Conservation (phyloP, 2,888 invertebrate species). For the Hirtodrosophila trivittata region DNA sequence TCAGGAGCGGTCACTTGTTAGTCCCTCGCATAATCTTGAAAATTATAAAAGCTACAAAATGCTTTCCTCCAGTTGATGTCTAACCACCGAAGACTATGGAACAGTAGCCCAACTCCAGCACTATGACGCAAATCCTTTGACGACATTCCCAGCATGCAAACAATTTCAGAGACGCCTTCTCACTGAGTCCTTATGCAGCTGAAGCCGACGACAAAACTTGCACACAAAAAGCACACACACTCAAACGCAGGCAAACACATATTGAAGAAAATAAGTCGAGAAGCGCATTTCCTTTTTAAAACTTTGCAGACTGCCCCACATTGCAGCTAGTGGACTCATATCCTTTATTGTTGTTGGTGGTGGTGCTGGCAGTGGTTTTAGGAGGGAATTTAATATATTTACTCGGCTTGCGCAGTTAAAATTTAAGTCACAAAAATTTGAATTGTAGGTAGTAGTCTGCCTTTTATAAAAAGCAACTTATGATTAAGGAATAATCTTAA, state of each 20-base stretch:
- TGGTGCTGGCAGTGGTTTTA: slow-evolving; percentile 10
- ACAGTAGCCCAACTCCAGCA: neutral
- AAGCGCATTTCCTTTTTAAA: slow-evolving; percentile 52
- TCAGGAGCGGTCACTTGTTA: too few species aligned
- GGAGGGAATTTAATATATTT: slow-evolving; percentile 2
- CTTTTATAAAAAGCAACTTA: too few species aligned
- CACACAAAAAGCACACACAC: neutral
- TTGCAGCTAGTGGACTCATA: slow-evolving; percentile 35
- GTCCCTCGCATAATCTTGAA: too few species aligned
- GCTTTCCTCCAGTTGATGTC: slow-evolving; percentile 42
- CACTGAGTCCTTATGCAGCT: slow-evolving; percentile 22
- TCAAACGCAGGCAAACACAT: neutral
- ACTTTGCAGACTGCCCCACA: slow-evolving; percentile 53
- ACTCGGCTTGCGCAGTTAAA: slow-evolving; percentile 9
- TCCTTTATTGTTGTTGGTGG: slow-evolving; percentile 8
- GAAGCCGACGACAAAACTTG: neutral
- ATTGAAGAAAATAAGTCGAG: slow-evolving; percentile 29
- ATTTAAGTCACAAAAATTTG: slow-evolving; percentile 35
- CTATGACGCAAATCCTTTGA: slow-evolving; percentile 57
- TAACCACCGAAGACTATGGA: slow-evolving; percentile 11
- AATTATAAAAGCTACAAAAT: slow-evolving; percentile 41
- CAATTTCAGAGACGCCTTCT: slow-evolving; percentile 22
- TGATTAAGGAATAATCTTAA: too few species aligned
- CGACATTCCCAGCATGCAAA: slow-evolving; percentile 39
- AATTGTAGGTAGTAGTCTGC: too few species aligned